phyloP scores from a whole-genome alignment of 37 sponge, comb jelly and placozoan species.

The Amphimedon queenslandica region DNA sequence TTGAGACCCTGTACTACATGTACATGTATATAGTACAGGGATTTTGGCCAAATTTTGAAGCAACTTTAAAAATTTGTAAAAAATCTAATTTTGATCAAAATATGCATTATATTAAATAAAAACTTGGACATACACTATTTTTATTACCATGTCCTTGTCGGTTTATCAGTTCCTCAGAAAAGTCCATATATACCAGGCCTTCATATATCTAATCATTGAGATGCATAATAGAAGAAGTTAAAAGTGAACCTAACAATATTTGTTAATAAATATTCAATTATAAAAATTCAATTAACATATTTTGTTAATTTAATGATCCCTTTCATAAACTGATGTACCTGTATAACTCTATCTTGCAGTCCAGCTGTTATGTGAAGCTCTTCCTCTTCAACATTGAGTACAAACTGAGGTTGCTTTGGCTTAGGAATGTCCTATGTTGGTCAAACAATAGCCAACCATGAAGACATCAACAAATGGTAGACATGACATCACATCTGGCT shows the following conservation, averaged over 20 bases:
- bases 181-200: constrained; percentile 90
- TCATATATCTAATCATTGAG: constrained; percentile 65
- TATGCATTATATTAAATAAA: not conserved
- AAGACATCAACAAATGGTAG: not conserved
- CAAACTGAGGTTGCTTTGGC: constrained; percentile 67
- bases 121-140: not conserved
- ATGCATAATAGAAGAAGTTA: no score
- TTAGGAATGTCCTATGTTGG: constrained; percentile 71
- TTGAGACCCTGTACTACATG: no score
- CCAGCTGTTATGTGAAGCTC: constrained; percentile 88
- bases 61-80: no score
- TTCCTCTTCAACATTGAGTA: constrained; percentile 67
- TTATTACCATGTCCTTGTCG: constrained; percentile 50
- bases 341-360: constrained; percentile 85
- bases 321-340: constrained; percentile 28
- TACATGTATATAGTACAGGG: no score
- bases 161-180: constrained; percentile 50
- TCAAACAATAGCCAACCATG: not conserved
- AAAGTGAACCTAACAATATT: no score
- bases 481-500: constrained; percentile 3
- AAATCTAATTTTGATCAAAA: no score
- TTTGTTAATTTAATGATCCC: no score
- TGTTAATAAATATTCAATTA: no score
- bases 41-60: no score
- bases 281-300: no score